A percentile compares a stretch with the other conserved stretches of the same genome.
Conservation (phyloP, 2,113 vertebrate genomes). For the Dasyprocta punctata region DNA sequence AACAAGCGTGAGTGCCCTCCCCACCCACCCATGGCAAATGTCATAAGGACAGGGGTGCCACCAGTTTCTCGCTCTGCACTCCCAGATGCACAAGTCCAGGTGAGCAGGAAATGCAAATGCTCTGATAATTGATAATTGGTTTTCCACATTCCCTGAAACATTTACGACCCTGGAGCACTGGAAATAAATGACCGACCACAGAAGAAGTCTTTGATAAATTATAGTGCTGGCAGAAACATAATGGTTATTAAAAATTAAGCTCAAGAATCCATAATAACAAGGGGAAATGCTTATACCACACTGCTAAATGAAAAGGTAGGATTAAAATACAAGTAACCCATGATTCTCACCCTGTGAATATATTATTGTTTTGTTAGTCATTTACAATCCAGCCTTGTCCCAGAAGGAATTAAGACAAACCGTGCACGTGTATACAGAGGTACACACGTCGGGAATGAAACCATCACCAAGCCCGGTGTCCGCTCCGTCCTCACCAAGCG, state of each 20-base stretch:
- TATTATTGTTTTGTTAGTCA: neutral
- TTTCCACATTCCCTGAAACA: neutral
- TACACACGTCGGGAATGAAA: neutral
- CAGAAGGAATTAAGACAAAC: neutral
- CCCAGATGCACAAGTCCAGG: fast-evolving
- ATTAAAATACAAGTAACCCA: neutral
- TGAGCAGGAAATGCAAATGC: fast-evolving
- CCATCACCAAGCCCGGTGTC: fast-evolving
- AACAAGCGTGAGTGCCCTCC: fast-evolving
- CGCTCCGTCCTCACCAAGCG: fast-evolving
- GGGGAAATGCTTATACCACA: too few species aligned
- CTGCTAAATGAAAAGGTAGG: neutral
- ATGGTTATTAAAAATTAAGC: constrained; percentile 16
- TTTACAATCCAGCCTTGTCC: neutral
- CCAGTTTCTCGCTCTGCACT: fast-evolving
- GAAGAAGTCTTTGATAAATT: constrained; percentile 43
- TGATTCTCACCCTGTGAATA: neutral
- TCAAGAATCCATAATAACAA: neutral
- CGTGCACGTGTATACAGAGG: neutral
- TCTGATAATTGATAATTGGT: neutral
- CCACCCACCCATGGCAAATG: neutral
- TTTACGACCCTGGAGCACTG: neutral
- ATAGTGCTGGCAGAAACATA: neutral
- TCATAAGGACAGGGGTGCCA: fast-evolving
- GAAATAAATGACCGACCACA: neutral